Evolutionary conservation across 2,888 invertebrate species (phyloP).

Genomic region (Muschampia plurimacula): DNA sequence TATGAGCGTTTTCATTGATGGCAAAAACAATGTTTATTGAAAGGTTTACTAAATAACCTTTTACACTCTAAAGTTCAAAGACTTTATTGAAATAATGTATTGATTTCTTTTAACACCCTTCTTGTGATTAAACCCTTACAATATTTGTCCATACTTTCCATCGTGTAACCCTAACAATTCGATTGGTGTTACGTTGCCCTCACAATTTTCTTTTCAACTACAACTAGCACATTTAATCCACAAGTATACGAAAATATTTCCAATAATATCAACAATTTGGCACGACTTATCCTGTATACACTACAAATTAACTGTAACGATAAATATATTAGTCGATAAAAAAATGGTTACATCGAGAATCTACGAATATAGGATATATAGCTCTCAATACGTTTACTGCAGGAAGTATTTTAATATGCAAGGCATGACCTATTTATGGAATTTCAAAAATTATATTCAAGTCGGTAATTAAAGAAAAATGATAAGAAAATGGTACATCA

Average conservation of each 20-base stretch:
- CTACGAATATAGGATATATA: conserved; percentile 39
- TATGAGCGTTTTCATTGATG: not conserved
- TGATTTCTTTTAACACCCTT: not conserved
- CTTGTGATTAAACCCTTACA: not conserved
- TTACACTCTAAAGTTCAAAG: no score
- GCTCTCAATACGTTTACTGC: conserved; percentile 25
- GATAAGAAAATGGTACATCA: no score
- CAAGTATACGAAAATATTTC: conserved; percentile 43
- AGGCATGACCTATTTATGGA: no score
- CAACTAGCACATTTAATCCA: conserved; percentile 45
- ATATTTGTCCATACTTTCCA: conserved; percentile 22
- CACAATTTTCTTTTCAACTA: conserved; percentile 33
- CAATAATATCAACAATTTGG: conserved; percentile 78
- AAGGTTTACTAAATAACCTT: not conserved
- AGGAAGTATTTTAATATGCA: not conserved
- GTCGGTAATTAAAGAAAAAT: no score
- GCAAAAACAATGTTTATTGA: not conserved
- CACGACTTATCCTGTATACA: conserved; percentile 56
- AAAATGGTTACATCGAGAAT: conserved; percentile 51
- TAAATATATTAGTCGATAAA: conserved; percentile 42
- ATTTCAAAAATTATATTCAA: no score
- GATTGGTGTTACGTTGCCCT: conserved; percentile 77
- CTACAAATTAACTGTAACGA: conserved; percentile 31
- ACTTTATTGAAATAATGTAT: no score
- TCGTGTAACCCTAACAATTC: conserved; percentile 49